Evolutionary conservation across 2,113 vertebrate genomes (phyloP).

Genomic region (Vicugna pacos): DNA sequence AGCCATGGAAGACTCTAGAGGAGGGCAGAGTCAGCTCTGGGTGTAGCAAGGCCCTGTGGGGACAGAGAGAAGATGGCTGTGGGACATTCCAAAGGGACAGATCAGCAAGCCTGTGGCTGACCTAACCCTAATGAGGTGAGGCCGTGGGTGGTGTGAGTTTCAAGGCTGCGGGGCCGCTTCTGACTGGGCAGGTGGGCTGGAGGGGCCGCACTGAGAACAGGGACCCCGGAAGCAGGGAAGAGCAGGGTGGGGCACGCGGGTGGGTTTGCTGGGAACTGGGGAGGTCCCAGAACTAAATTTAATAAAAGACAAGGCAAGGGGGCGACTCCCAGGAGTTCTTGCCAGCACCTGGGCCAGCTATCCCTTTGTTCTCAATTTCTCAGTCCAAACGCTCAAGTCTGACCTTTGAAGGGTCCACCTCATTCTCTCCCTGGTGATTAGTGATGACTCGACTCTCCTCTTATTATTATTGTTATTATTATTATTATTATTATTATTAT

Average conservation of each 20-base stretch:
- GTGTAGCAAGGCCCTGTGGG: background rate
- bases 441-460: rapidly evolving
- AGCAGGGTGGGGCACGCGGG: background rate
- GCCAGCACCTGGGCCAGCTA: background rate
- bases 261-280: background rate
- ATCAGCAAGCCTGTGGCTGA: background rate
- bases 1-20: background rate
- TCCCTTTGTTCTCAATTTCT: background rate
- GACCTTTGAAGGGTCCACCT: background rate
- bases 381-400: background rate
- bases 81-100: background rate
- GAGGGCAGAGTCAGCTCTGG: background rate
- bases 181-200: background rate
- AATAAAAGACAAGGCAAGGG: background rate
- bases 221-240: background rate
- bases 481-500: too few species aligned
- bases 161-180: background rate
- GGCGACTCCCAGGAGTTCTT: background rate
- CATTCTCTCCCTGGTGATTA: background rate
- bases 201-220: too few species aligned
- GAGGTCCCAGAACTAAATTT: too few species aligned
- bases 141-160: background rate
- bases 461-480: background rate
- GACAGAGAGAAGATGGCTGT: background rate
- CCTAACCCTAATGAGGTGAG: background rate